Conservation (phyloP, 2,113 vertebrate species). For the Boulengeromyrus knoepffleri region DNA sequence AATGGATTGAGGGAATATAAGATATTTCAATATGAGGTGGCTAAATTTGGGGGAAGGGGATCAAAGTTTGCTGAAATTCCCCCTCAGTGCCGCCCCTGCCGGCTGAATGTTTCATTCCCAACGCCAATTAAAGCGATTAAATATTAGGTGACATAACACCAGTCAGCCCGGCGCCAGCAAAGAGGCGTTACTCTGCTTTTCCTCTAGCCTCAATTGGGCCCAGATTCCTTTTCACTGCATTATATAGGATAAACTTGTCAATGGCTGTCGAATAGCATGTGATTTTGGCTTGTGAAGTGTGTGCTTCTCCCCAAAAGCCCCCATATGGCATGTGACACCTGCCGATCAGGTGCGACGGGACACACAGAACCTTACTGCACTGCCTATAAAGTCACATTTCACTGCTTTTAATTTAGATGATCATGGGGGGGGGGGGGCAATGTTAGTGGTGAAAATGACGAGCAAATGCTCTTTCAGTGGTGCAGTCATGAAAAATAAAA, state of each 20-base stretch:
- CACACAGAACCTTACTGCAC: conserved; percentile 29
- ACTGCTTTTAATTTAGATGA: conserved; percentile 59
- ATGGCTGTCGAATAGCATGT: conserved; percentile 40
- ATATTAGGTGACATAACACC: background rate
- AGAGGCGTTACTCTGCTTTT: background rate
- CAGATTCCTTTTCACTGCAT: background rate
- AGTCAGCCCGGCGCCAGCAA: background rate
- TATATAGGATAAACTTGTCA: conserved; percentile 24
- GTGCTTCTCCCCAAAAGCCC: conserved; percentile 34
- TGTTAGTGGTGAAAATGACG: background rate
- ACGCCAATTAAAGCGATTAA: conserved; percentile 17
- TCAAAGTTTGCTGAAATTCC: conserved; percentile 18
- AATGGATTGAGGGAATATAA: conserved; percentile 21
- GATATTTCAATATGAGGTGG: conserved; percentile 26
- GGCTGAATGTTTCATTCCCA: conserved; percentile 22
- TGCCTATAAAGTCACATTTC: conserved; percentile 57
- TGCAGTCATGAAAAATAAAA: conserved; percentile 55
- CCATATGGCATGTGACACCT: conserved; percentile 37
- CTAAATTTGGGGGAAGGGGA: conserved; percentile 20
- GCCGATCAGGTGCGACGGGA: conserved; percentile 59
- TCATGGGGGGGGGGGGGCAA: conserved; percentile 22
- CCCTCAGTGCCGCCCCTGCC: background rate
- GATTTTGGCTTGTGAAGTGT: conserved; percentile 42
- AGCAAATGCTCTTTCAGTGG: conserved; percentile 24
- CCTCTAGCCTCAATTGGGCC: background rate